Conservation (phyloP, 2,113 vertebrate species). For the Protobothrops flavoviridis region DNA sequence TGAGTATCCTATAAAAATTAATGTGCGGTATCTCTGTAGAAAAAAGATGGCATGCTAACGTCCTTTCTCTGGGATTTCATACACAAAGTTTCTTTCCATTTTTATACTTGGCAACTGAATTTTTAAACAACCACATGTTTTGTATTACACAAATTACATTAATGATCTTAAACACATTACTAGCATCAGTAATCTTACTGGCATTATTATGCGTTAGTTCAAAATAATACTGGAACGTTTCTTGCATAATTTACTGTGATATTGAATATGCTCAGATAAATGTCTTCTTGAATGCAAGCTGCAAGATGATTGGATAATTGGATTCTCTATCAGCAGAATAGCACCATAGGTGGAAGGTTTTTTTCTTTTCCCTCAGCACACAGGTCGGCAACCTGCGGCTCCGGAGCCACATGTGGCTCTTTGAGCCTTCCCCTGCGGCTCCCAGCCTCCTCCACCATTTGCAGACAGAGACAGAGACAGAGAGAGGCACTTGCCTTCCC, state of each 20-base stretch:
- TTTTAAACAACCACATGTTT: conserved; percentile 71
- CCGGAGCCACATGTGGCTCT: too few species aligned
- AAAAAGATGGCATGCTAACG: conserved; percentile 72
- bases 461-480: too few species aligned
- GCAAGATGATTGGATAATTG: not conserved
- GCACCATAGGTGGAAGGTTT: not conserved
- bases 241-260: conserved; percentile 49
- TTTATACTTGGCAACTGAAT: conserved; percentile 75
- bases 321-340: not conserved
- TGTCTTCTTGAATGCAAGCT: not conserved
- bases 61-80: conserved; percentile 76
- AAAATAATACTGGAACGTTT: not conserved
- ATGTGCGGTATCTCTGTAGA: conserved; percentile 70
- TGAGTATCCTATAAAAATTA: conserved; percentile 68
- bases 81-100: conserved; percentile 76
- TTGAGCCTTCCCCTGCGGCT: too few species aligned
- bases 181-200: not conserved
- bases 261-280: conserved; percentile 44
- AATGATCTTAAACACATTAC: not conserved
- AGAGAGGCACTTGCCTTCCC: too few species aligned
- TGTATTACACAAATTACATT: conserved; percentile 17
- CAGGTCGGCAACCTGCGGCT: too few species aligned
- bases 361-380: not conserved
- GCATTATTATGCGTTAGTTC: not conserved
- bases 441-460: too few species aligned